These are phyloP conservation scores for Callionymus lyra DNA, from an alignment of 2,113 vertebrate species.

Conservation along the genomic window DNA sequence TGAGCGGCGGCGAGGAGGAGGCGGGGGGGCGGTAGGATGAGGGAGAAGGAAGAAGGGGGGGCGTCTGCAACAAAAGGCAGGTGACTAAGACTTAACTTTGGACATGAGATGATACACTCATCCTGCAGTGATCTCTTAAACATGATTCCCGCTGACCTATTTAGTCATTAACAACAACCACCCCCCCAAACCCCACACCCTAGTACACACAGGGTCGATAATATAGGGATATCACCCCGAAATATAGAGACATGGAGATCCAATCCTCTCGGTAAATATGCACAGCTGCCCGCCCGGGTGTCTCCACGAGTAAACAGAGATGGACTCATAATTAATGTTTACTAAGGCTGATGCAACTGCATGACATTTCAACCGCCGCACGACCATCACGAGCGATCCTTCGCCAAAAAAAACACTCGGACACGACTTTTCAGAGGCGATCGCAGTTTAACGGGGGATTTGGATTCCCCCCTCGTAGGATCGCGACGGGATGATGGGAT, in stretches of 20 bases:
- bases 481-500: too few species aligned
- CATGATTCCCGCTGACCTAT: constrained; percentile 11
- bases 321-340: constrained; percentile 72
- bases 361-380: constrained; percentile 60
- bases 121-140: constrained; percentile 14
- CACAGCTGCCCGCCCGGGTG: constrained; percentile 71
- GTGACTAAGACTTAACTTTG: constrained; percentile 43
- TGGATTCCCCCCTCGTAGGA: too few species aligned
- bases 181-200: constrained; percentile 28
- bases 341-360: constrained; percentile 68
- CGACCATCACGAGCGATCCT: constrained; percentile 54
- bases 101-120: constrained; percentile 2
- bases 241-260: constrained; percentile 60
- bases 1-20: constrained; percentile 34
- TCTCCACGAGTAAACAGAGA: constrained; percentile 68
- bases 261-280: constrained; percentile 72
- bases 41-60: constrained; percentile 46
- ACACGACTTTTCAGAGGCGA: neutral
- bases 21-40: constrained; percentile 33
- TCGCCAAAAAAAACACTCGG: constrained; percentile 41
- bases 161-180: constrained; percentile 35
- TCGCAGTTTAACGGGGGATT: too few species aligned
- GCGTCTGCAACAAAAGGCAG: constrained; percentile 60
- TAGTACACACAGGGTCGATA: constrained; percentile 14
- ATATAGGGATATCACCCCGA: constrained; percentile 49